Evolutionary conservation across 2,888 invertebrate species (phyloP), one percentile per base, ranked within the genome.

Genomic region (Hipparchia semele): DNA sequence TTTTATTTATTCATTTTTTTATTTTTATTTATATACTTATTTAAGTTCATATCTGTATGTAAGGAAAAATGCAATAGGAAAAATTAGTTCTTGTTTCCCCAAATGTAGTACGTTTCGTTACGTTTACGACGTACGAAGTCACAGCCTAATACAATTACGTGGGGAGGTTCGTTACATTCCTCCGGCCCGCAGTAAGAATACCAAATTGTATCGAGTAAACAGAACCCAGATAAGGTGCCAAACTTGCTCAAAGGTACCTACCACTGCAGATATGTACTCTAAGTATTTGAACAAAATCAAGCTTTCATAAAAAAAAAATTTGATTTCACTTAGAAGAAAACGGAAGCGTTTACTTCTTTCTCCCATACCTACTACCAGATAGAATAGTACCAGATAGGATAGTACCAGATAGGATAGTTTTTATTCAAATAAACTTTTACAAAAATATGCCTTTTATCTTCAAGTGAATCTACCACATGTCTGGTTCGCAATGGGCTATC

Each of bases 81-180:
- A 51, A 65, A 53, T 65, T 61, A 46, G 49, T 49, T 7, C 13
- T 49, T 62, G 5, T 62, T 51, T 12, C 23, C 51, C 23, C 64
- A 51, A 65, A 65, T 33, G 23, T 65, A 51, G 51, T 62, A 5
- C n/a, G 8, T 49, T 59, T 59, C 33, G 59, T 59, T 59, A 33
- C 59, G 9, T 65, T 65, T 65, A 65, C 33, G 64, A 51, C 51
- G 51, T 65, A 65, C 51, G 13, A 65, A 64, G 64, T 66, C 66
- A 67, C 56, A 58, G 45, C 56, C 67, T 80, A 79, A 80, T 76
- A 68, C 70, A 78, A 82, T 83, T 80, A 81, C 77, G 75, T 75
- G 72, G 79, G 73, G 77, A 75, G 84, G 82, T 83, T 83, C 83
- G 83, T 84, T 83, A 82, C 78, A 80, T 80, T 80, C 75, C 68